Percentiles rank a stretch among this genome's conserved stretches.
These are phyloP conservation scores for Melanogrammus aeglefinus DNA, from an alignment of 2,797 vertebrate genomes.

Conservation along the genomic window DNA sequence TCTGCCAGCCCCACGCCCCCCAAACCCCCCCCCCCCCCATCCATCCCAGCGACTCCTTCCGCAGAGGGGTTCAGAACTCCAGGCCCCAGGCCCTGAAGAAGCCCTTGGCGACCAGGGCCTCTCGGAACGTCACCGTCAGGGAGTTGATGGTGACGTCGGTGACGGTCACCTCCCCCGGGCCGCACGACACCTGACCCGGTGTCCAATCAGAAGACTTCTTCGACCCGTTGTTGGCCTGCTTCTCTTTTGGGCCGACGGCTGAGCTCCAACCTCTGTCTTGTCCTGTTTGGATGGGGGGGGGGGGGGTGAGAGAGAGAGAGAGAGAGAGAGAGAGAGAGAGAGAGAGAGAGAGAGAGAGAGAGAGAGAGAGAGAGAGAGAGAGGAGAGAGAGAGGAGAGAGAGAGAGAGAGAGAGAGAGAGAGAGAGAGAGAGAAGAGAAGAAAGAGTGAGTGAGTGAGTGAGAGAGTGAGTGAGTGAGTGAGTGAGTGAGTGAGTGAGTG, in stretches of 20 bases:
- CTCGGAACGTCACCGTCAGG: conserved; percentile 94
- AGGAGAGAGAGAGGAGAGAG: not conserved
- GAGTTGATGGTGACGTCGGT: conserved; percentile 97
- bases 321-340: not conserved
- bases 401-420: not conserved
- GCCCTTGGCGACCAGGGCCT: conserved; percentile 87
- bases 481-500: not conserved
- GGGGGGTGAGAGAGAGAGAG: not conserved
- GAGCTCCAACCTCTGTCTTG: conserved; percentile 51
- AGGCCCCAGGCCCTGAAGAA: conserved; percentile 88
- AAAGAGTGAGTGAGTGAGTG: not conserved
- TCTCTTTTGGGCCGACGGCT: conserved; percentile 24
- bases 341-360: not conserved
- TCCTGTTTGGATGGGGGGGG: conserved; percentile 43
- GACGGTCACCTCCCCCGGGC: conserved; percentile 85
- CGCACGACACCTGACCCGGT: not conserved
- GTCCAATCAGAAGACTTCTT: conserved; percentile 55
- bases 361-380: not conserved
- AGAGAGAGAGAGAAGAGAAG: not conserved
- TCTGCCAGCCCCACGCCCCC: not conserved
- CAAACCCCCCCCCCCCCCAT: not conserved
- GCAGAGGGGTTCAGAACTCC: conserved; percentile 61
- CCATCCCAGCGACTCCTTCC: conserved; percentile 24
- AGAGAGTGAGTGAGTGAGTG: not conserved
- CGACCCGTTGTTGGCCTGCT: conserved; percentile 18